Evolutionary conservation across 2,888 invertebrate genomes (phyloP).

Genomic region (Mantis religiosa): DNA sequence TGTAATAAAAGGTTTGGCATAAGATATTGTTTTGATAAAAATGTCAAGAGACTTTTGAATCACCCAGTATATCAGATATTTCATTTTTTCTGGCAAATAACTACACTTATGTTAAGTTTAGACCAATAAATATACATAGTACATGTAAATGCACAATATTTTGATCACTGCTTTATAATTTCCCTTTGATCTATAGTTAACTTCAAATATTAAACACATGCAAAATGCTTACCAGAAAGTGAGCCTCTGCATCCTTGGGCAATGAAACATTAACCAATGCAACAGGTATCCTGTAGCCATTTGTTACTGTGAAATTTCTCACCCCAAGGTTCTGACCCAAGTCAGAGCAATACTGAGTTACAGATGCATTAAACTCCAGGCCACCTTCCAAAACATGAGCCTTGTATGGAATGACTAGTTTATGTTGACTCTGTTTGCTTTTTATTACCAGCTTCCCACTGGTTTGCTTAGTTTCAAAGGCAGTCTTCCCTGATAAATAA

Average conservation of each 20-base stretch:
- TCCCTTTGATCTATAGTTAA: too few relatives aligned
- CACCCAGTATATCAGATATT: too few relatives aligned
- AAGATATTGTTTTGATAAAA: too few relatives aligned
- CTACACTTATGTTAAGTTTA: too few relatives aligned
- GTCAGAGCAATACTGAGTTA: conserved; percentile 48
- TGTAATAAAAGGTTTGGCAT: too few relatives aligned
- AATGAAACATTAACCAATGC: conserved; percentile 68
- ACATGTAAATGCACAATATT: too few relatives aligned
- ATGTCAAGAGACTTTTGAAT: too few relatives aligned
- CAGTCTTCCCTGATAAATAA: not conserved
- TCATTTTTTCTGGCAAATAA: too few relatives aligned
- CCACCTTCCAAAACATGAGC: conserved; percentile 57
- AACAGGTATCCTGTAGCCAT: conserved; percentile 68
- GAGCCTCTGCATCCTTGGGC: conserved; percentile 54
- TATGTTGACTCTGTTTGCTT: conserved; percentile 47
- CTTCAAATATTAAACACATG: too few relatives aligned
- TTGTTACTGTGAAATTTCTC: conserved; percentile 60
- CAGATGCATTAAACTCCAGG: conserved; percentile 52
- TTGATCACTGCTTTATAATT: too few relatives aligned
- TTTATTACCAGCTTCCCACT: conserved; percentile 55
- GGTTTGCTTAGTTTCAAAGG: conserved; percentile 16
- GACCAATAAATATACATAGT: too few relatives aligned
- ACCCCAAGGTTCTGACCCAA: conserved; percentile 40
- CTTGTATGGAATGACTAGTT: conserved; percentile 61
- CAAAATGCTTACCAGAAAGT: conserved; percentile 54